Base-by-base conservation (phyloP, 2,888 invertebrate species). In the Helobdella robusta region DNA sequence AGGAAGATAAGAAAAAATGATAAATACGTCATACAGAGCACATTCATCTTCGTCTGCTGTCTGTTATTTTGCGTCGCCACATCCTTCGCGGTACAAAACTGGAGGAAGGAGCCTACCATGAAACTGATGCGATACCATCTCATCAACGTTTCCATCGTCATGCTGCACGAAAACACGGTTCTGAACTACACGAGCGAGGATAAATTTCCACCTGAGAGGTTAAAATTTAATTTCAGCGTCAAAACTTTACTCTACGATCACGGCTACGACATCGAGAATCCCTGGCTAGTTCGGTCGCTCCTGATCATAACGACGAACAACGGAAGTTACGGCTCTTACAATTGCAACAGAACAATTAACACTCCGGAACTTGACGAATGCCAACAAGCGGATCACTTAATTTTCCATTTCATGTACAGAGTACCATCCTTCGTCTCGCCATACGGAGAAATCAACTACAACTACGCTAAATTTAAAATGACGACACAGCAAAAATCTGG, bases 81-180 rank as follows among this genome's bases (percentile, higher is more conserved):
- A 59, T 67, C 68, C n/a, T 68, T 70, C 48, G 69, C 69, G 30
- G 64, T 70, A 20, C 63, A 56, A 40, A 66, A 64, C 63, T 69
- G 69, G 69, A 35, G 65, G 2, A 34, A 36, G 18, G 59, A 69
- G 52, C 66, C 50, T 2, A 46, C 52, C 30, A 62, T 44, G 8
- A 25, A 23, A 2, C 23, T 66, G 18, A 62, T 56, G 34, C 5
- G 62, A 2, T 62, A 66, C 28, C 66, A 66, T 11, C 56, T 67
- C 20, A 11, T 61, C 5, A 36, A 56, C 28, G 67, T 69, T 5
- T 66, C 66, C 36, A 56, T 69, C 20, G 59, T 65, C 48, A 59
- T 69, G 36, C 65, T 69, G 11, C 61, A 66, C 8, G 50, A 36
- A 30, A 65, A 63, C 64, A 60, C 63, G 0, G 54, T 15, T 2